Evolutionary conservation across 2,797 vertebrate species (phyloP), one percentile per base, ranked within the genome.

Genomic region (Pipistrellus nathusii): DNA sequence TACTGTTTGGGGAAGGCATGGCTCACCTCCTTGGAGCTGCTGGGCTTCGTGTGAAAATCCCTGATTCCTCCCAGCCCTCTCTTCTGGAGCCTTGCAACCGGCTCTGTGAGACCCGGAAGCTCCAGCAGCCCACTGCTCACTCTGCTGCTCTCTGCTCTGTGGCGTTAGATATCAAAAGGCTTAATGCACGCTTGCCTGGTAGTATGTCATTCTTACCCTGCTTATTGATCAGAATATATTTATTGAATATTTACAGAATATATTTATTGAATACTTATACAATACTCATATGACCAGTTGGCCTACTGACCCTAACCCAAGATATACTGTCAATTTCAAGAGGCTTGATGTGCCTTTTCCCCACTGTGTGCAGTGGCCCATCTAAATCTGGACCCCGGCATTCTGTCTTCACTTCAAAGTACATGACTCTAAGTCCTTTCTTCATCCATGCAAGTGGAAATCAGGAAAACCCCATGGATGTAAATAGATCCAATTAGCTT

Each of bases 141-240:
- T 48, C 14, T 48, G 21, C 11, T 44, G 23, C 5, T 64, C 32
- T 27, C 53, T 83, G 25, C 25, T 91, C 64, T 55, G 17, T 30
- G 15, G 38, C 10, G 48, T 44, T n/a, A 13, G 8, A 21, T 25
- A 25, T 38, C 44, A 15, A 38, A 93, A 80, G 15, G 9, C 9
- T 71, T 72, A 38, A 32, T 17, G 48, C 32, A 8, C 87, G 23
- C 38, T 71, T 71, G 73, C 25, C 38, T n/a, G 64, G n/a, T n/a
- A 55, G n/a, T 32, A 44, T 71, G 83, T 27, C 48, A 62, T 57
- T 44, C 55, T 95, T 66, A 62, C 86, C 23, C 89, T 88, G n/a
- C 32, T 35, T 14, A 14, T 21, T 75, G 48, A 77, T 68, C 38
- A 92, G 41, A 14, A 94, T 92, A 77, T 68, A 77, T 32, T 68